Percentiles rank a stretch among this genome's conserved stretches.
Evolutionary conservation across 2,113 vertebrate genomes (phyloP).

Genomic region (Hippoglossus stenolepis): DNA sequence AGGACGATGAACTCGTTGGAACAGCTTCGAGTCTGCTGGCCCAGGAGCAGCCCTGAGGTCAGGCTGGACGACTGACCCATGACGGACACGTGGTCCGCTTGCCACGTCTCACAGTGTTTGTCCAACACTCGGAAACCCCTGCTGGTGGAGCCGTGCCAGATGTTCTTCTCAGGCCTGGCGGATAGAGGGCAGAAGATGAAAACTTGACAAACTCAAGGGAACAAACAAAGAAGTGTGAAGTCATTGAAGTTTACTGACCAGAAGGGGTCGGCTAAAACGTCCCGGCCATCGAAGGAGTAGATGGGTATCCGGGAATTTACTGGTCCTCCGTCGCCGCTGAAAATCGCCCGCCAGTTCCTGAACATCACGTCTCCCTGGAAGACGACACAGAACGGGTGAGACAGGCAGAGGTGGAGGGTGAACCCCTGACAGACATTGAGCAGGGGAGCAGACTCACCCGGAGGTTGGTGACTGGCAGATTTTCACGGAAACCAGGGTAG

Average conservation of each 20-base stretch:
- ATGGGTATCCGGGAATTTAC: constrained; percentile 88
- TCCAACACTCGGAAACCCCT: constrained; percentile 85
- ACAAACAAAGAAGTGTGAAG: neutral
- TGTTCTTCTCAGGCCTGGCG: constrained; percentile 90
- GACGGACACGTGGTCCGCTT: constrained; percentile 83
- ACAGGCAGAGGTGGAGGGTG: neutral
- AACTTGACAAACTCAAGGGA: neutral
- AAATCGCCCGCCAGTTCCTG: constrained; percentile 90
- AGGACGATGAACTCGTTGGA: constrained; percentile 90
- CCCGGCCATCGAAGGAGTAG: constrained; percentile 95
- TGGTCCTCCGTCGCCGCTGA: constrained; percentile 83
- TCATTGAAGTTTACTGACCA: constrained; percentile 85
- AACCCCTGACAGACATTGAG: neutral
- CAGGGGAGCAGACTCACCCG: constrained; percentile 82
- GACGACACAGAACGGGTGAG: constrained; percentile 46
- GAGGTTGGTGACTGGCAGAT: constrained; percentile 92
- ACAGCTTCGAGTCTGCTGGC: constrained; percentile 91
- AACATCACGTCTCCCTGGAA: constrained; percentile 92
- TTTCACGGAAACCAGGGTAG: constrained; percentile 85
- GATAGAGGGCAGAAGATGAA: neutral
- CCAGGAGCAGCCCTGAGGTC: constrained; percentile 88
- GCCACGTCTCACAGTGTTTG: constrained; percentile 95
- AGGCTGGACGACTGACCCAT: constrained; percentile 90
- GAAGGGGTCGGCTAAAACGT: constrained; percentile 90
- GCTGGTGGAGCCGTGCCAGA: constrained; percentile 93